phyloP scores from a whole-genome alignment of 1,140 invertebrate species.

The Venturia canescens region DNA sequence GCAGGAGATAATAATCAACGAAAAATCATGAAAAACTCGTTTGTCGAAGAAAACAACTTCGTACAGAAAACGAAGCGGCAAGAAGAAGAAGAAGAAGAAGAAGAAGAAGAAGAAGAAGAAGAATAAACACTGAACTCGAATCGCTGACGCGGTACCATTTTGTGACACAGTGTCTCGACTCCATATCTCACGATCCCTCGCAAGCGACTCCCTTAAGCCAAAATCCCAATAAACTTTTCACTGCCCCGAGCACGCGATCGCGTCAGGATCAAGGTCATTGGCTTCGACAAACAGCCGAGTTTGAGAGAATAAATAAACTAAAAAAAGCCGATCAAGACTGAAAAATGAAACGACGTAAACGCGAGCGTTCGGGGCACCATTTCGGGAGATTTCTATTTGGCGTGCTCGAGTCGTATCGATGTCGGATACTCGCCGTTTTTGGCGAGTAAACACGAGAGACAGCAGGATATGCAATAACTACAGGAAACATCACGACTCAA shows the following conservation, averaged over 20 bases:
- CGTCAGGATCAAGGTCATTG: neutral
- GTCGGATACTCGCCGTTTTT: conserved; percentile 32
- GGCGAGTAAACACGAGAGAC: conserved; percentile 11
- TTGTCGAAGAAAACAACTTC: too few relatives aligned
- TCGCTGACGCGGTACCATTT: conserved; percentile 6
- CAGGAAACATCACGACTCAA: neutral
- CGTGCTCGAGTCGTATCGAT: conserved; percentile 27
- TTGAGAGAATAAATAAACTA: neutral
- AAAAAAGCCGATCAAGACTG: neutral
- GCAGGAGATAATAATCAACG: neutral
- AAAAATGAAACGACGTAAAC: neutral
- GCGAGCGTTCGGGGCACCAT: neutral
- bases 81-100: too few relatives aligned
- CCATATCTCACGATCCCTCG: conserved; percentile 13
- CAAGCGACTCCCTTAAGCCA: neutral
- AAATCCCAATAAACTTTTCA: neutral
- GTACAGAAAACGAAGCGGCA: too few relatives aligned
- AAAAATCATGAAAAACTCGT: too few relatives aligned
- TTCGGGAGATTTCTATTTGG: conserved; percentile 21
- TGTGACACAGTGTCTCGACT: conserved; percentile 15
- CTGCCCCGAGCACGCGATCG: conserved; percentile 24
- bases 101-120: neutral
- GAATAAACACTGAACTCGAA: neutral
- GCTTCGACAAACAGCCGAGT: neutral
- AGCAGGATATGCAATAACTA: conserved; percentile 12